Evolutionary conservation across 2,113 vertebrate genomes (phyloP).

Genomic region (Arenaria interpres): DNA sequence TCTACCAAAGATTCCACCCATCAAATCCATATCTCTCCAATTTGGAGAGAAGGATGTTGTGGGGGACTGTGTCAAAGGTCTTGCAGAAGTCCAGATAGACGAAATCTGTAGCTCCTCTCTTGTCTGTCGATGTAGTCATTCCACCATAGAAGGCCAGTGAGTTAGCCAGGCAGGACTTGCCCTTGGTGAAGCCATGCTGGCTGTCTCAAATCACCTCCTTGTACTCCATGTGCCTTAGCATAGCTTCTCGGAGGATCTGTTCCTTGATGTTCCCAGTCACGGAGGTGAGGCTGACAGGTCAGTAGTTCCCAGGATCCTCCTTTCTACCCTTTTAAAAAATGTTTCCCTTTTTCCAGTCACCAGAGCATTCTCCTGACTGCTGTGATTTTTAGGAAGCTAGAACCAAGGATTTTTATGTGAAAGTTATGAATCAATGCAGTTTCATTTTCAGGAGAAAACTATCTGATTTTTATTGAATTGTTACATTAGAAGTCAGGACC

Average conservation of each 20-base stretch:
- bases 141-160: not conserved
- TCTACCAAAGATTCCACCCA: not conserved
- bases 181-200: not conserved
- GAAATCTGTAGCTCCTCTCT: not conserved
- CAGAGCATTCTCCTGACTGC: not conserved
- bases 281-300: not conserved
- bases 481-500: not conserved
- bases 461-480: fast-evolving
- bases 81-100: not conserved
- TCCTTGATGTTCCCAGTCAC: not conserved
- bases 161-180: not conserved
- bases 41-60: not conserved
- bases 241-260: not conserved
- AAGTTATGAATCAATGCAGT: not conserved
- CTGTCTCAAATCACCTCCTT: not conserved
- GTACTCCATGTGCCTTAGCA: not conserved
- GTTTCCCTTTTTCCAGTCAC: not conserved
- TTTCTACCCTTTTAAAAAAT: not conserved
- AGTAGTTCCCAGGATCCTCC: not conserved
- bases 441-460: not conserved
- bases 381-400: not conserved
- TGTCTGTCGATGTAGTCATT: not conserved
- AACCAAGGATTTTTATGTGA: not conserved
- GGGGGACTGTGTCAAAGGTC: not conserved
- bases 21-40: not conserved